Evolutionary conservation across 2,113 vertebrate genomes (phyloP).

Genomic region (human): DNA sequence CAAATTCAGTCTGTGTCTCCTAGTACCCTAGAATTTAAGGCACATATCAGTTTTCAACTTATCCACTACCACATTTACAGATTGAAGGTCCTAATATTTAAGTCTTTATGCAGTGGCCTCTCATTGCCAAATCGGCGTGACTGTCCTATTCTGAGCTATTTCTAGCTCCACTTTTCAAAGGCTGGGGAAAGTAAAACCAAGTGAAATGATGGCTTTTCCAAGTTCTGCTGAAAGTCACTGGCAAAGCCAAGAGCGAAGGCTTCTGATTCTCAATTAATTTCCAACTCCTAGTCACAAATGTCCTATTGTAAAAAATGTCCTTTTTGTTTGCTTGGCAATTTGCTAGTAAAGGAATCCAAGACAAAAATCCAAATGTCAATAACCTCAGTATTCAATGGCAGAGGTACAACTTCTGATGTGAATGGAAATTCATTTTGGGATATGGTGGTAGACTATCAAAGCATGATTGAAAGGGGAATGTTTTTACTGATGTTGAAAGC

Average conservation of each 20-base stretch:
- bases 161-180: slow-evolving; percentile 7
- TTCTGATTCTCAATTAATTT: slow-evolving; percentile 33
- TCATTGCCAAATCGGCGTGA: background rate
- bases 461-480: background rate
- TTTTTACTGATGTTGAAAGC: background rate
- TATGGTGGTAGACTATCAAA: background rate
- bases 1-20: background rate
- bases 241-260: background rate
- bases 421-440: background rate
- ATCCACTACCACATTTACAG: background rate
- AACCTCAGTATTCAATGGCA: background rate
- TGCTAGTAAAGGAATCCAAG: background rate
- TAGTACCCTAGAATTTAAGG: background rate
- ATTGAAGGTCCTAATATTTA: background rate
- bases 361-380: slow-evolving; percentile 8
- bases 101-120: background rate
- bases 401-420: slow-evolving; percentile 23
- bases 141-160: background rate
- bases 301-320: background rate
- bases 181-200: background rate
- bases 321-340: slow-evolving; percentile 23
- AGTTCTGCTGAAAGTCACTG: background rate
- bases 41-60: background rate
- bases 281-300: background rate
- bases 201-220: slow-evolving; percentile 2